A percentile compares a stretch with the other conserved stretches of the same genome.
These are phyloP conservation scores for Oeneis ivallda DNA, from an alignment of 2,888 invertebrate genomes.

Conservation along the genomic window DNA sequence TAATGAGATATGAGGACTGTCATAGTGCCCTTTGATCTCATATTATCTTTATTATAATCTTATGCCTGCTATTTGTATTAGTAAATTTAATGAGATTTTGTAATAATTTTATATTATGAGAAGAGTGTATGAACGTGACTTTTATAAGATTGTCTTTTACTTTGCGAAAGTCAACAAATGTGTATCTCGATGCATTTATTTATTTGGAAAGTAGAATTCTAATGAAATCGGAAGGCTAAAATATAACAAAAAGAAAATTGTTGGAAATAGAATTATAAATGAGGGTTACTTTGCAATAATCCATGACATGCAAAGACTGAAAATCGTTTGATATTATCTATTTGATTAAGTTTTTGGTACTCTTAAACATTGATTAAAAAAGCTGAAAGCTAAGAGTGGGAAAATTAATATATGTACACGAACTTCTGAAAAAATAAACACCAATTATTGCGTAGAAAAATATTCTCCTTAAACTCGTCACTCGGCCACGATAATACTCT, in stretches of 20 bases:
- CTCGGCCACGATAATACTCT: background rate
- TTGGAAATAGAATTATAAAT: background rate
- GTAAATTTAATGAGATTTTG: constrained; percentile 2
- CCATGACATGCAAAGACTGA: constrained; percentile 5
- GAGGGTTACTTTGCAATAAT: background rate
- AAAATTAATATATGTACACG: background rate
- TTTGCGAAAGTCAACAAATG: background rate
- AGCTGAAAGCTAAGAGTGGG: background rate
- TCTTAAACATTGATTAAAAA: background rate
- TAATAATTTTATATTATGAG: background rate
- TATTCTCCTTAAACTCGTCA: background rate
- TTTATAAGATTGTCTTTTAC: background rate
- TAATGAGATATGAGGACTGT: background rate
- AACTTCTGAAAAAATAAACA: background rate
- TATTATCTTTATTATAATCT: background rate
- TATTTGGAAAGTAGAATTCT: background rate
- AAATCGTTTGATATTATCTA: background rate
- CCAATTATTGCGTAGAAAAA: background rate
- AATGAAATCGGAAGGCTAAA: background rate
- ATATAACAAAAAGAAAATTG: background rate
- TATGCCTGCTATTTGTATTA: constrained; percentile 10
- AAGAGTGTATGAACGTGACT: background rate
- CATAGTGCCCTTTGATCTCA: constrained; percentile 2
- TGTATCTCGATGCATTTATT: background rate
- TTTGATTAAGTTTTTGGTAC: constrained; percentile 1